These are phyloP conservation scores for Penaeus chinensis DNA, from an alignment of 1,140 invertebrate species.

Conservation along the genomic window DNA sequence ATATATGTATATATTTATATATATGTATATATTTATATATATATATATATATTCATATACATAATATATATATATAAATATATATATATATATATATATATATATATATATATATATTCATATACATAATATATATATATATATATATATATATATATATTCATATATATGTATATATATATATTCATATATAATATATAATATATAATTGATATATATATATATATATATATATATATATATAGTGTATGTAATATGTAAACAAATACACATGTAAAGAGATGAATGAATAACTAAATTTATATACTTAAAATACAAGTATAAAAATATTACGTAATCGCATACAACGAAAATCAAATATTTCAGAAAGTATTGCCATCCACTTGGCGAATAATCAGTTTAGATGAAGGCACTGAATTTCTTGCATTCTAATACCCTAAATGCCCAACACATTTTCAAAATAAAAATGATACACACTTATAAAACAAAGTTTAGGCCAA, in stretches of 20 bases:
- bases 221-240: too few relatives aligned
- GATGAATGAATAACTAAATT: too few relatives aligned
- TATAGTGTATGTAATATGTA: not conserved
- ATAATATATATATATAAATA: constrained; percentile 12
- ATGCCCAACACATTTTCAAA: too few relatives aligned
- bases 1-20: not conserved
- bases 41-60: constrained; percentile 12
- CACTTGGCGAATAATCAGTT: too few relatives aligned
- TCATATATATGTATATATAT: not conserved
- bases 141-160: not conserved
- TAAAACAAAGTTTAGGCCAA: too few relatives aligned
- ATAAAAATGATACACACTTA: too few relatives aligned
- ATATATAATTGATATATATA: constrained; percentile 2
- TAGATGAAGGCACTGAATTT: too few relatives aligned
- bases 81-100: not conserved
- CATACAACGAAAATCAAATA: too few relatives aligned
- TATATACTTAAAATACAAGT: too few relatives aligned
- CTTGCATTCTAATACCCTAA: too few relatives aligned
- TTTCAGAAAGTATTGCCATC: too few relatives aligned
- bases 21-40: not conserved
- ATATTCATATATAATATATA: not conserved
- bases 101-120: constrained; percentile 2
- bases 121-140: not conserved
- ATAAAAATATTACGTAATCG: too few relatives aligned
- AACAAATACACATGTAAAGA: not conserved